Percentiles rank a stretch among this genome's conserved stretches.
Evolutionary conservation across 2,888 invertebrate species (phyloP).

Genomic region (Endotricha flammealis): DNA sequence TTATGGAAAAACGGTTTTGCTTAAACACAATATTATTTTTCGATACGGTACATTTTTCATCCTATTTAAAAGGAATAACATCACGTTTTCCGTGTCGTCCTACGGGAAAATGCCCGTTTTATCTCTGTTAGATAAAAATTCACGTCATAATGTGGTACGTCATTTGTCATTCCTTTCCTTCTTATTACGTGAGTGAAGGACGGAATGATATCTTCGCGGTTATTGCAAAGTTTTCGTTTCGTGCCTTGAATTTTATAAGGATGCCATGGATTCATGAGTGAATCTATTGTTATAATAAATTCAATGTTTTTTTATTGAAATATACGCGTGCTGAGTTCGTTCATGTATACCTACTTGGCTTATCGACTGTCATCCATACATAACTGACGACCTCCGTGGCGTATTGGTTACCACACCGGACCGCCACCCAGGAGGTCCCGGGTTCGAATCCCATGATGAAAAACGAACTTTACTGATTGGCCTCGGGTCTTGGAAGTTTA

Average conservation of each 20-base stretch:
- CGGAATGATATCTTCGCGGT: slow-evolving; percentile 24
- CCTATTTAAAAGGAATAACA: slow-evolving; percentile 13
- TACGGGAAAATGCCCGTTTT: slow-evolving; percentile 17
- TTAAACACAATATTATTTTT: slow-evolving; percentile 3
- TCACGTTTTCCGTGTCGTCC: slow-evolving; percentile 14
- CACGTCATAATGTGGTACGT: slow-evolving; percentile 24
- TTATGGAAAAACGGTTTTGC: background rate
- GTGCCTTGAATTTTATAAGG: slow-evolving; percentile 23
- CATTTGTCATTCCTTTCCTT: slow-evolving; percentile 30
- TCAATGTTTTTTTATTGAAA: too few relatives aligned
- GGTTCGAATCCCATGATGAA: too few relatives aligned
- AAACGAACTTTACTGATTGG: too few relatives aligned
- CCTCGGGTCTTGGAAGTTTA: too few relatives aligned
- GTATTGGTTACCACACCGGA: too few relatives aligned
- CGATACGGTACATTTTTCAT: slow-evolving; percentile 1
- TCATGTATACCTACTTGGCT: too few relatives aligned
- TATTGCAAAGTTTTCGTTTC: slow-evolving; percentile 24
- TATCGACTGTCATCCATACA: too few relatives aligned
- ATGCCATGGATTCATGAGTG: slow-evolving; percentile 1
- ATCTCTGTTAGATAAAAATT: slow-evolving; percentile 28
- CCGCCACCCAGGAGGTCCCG: too few relatives aligned
- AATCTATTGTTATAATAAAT: too few relatives aligned
- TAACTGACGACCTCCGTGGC: too few relatives aligned
- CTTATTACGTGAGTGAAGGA: slow-evolving; percentile 20
- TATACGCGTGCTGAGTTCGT: too few relatives aligned